A percentile compares a stretch with the other conserved stretches of the same genome.
These are phyloP conservation scores for Caenorhabditis imperialis DNA, from an alignment of 2,888 invertebrate genomes.

Conservation along the genomic window DNA sequence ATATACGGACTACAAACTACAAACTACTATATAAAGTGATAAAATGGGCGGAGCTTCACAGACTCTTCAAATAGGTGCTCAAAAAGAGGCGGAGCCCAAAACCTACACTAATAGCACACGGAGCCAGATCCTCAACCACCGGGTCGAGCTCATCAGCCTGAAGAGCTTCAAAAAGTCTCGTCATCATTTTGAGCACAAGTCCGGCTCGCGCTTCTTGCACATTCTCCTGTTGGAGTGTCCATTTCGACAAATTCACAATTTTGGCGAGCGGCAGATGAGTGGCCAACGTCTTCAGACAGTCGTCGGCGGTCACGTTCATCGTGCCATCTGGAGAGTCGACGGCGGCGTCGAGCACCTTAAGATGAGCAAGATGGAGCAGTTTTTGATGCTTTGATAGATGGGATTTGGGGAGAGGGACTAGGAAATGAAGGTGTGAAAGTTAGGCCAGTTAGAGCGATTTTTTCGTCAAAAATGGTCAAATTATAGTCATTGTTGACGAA, in stretches of 20 bases:
- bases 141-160: constrained; percentile 39
- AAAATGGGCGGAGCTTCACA: too few species aligned
- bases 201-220: constrained; percentile 32
- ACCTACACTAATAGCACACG: constrained; percentile 12
- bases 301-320: constrained; percentile 50
- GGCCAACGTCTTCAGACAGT: constrained; percentile 51
- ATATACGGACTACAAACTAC: too few species aligned
- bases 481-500: too few species aligned
- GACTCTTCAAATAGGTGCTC: too few species aligned
- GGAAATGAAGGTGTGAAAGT: too few species aligned
- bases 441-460: too few species aligned
- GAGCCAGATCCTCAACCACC: constrained; percentile 45
- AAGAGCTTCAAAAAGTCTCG: constrained; percentile 36
- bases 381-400: neutral
- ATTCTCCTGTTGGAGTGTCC: constrained; percentile 37
- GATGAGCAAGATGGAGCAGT: too few species aligned
- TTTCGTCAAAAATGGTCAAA: too few species aligned
- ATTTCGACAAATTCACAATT: constrained; percentile 25
- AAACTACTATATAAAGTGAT: too few species aligned
- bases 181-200: constrained; percentile 53
- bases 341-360: constrained; percentile 45
- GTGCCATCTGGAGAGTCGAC: constrained; percentile 43
- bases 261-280: constrained; percentile 52
- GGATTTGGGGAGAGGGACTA: too few species aligned
- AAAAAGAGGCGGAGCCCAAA: too few species aligned